A percentile compares a stretch with the other conserved stretches of the same genome.
Conservation (phyloP, 1,140 invertebrate species). For the Globodera ellingtonae region DNA sequence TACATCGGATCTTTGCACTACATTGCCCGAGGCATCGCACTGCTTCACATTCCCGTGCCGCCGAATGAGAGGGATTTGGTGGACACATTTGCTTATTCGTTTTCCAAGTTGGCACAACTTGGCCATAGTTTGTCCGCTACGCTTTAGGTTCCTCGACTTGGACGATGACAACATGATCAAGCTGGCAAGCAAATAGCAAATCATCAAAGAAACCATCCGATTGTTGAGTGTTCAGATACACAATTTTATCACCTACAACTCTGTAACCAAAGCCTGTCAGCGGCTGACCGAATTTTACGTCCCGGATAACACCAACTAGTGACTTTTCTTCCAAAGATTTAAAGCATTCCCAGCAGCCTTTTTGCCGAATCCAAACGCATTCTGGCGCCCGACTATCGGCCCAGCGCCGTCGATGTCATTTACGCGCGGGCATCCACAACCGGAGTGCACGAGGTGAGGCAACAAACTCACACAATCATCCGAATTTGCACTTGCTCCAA, state of each 20-base stretch:
- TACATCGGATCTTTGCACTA: slow-evolving; percentile 47
- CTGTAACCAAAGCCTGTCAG: slow-evolving; percentile 28
- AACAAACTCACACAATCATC: neutral
- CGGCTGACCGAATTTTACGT: slow-evolving; percentile 42
- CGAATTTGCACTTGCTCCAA: neutral
- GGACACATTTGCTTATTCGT: slow-evolving; percentile 31
- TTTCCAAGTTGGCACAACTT: slow-evolving; percentile 12
- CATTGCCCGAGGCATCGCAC: slow-evolving; percentile 34
- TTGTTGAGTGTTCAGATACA: neutral
- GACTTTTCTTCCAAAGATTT: slow-evolving; percentile 23
- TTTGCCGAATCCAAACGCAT: slow-evolving; percentile 47
- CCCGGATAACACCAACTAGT: slow-evolving; percentile 51
- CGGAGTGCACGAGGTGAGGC: slow-evolving; percentile 46
- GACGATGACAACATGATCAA: slow-evolving; percentile 42
- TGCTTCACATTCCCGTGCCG: slow-evolving; percentile 35
- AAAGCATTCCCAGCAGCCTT: slow-evolving; percentile 29
- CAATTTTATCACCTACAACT: slow-evolving; percentile 17
- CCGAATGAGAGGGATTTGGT: slow-evolving; percentile 36
- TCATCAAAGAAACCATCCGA: neutral
- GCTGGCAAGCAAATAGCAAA: slow-evolving; percentile 18
- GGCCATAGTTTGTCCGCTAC: neutral
- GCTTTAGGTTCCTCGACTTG: slow-evolving; percentile 34
- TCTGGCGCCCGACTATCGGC: slow-evolving; percentile 33
- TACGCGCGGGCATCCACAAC: slow-evolving; percentile 54
- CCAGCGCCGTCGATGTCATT: slow-evolving; percentile 44